Base-by-base conservation (phyloP, 35 echinoderm and acorn worm genomes). In the Diadema setosum region DNA sequence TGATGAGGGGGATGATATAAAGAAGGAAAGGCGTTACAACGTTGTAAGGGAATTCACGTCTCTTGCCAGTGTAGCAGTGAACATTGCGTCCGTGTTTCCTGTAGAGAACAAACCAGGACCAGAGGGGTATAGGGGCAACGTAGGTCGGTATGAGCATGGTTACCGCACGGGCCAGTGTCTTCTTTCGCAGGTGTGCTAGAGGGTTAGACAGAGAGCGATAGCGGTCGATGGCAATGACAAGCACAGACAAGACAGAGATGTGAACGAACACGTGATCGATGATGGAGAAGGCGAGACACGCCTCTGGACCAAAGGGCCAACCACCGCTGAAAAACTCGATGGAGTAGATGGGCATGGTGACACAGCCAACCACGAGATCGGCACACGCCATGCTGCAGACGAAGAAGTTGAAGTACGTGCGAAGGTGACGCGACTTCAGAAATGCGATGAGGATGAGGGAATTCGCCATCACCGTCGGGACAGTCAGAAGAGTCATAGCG, bases 321-420 rank as follows among this genome's bases (percentile, higher is more conserved):
- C 44, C 63, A 7, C 88, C 88, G 20, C 82, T 34, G 18, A 90
- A 59, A 60, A 81, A 90, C 20, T 84, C 40, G 3, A 90, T 44
- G 27, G 81, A 83, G 45, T 90, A 90, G 12, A 90, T 8, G 44
- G 88, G 88, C 88, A 90, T 90, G 59, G 58, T 90, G 43, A 90
- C 23, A 9, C 33, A 58, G 21, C 88, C 88, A 9, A 81, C 81
- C 14, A 69, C 42, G 31, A 90, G 29, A 40, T 90, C 88, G 3
- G 88, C 35, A 1, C 65, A 17, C 20, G 88, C 81, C 37, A 90
- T 58, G 44, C 80, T 82, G 17, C 82, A 29, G 39, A 90, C 65
- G 35, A 67, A 90, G 45, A 83, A 90, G 42, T 90, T 90, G 80
- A 65, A 83, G 59, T 90, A 90, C 23, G 80, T 90, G 42, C 81